phyloP scores from a whole-genome alignment of 2,888 invertebrate genomes.

The Chrysodeixis includens region DNA sequence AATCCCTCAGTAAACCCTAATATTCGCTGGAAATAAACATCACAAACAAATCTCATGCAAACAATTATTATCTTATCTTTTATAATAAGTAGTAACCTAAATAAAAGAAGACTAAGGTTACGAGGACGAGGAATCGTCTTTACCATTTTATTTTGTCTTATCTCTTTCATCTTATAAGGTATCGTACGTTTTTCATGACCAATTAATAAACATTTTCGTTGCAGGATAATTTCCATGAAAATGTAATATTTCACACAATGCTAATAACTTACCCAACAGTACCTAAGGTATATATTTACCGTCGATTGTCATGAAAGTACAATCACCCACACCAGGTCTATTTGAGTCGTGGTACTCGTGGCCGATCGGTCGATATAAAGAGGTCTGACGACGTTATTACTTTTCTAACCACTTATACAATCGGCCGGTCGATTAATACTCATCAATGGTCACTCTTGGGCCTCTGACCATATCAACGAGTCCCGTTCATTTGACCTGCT shows the following conservation, averaged over 20 bases:
- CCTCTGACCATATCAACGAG: conserved; percentile 36
- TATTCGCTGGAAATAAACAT: no score
- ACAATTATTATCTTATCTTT: no score
- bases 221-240: background rate
- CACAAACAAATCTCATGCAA: no score
- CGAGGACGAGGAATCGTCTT: no score
- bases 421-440: conserved; percentile 20
- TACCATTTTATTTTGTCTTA: no score
- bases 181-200: no score
- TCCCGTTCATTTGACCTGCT: conserved; percentile 52
- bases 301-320: no score
- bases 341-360: background rate
- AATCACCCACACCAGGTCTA: background rate
- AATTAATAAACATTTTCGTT: background rate
- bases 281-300: background rate
- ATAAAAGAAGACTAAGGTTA: no score
- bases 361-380: background rate
- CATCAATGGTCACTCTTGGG: conserved; percentile 32
- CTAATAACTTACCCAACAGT: no score
- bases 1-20: no score
- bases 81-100: no score
- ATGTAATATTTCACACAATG: background rate
- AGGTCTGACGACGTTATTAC: background rate
- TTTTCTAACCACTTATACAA: background rate
- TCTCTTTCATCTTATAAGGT: no score